Percentiles rank a stretch among this genome's conserved stretches.
Conservation (phyloP, 1,140 invertebrate species). For the Matsumurasca onukii region DNA sequence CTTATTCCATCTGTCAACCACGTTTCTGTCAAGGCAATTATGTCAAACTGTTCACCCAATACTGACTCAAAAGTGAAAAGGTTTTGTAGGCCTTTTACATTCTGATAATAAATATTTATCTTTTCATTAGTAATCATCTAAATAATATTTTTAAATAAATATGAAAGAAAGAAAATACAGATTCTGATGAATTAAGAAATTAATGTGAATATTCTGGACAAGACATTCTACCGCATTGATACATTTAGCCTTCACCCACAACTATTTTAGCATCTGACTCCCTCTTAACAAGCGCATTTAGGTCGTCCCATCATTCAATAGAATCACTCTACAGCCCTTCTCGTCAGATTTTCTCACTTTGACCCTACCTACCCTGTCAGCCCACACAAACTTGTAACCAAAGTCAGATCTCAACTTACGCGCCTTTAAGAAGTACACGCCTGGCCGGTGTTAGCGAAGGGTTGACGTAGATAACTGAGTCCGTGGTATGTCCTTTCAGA, state of each 20-base stretch:
- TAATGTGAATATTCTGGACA: no score
- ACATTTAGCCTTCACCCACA: no score
- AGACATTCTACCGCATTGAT: no score
- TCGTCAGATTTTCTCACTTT: conserved; percentile 18
- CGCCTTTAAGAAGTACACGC: conserved; percentile 6
- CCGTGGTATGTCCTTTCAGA: not conserved
- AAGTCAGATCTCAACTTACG: conserved; percentile 2
- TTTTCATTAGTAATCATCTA: not conserved
- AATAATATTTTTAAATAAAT: not conserved
- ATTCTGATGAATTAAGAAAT: no score
- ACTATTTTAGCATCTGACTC: not conserved
- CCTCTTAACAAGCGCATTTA: not conserved
- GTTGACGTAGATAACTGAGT: conserved; percentile 17
- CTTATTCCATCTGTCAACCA: not conserved
- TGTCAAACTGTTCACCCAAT: not conserved
- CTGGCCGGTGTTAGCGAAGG: not conserved
- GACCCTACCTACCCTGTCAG: conserved; percentile 1
- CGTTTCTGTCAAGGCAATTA: not conserved
- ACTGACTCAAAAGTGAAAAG: not conserved
- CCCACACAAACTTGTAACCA: conserved; percentile 18
- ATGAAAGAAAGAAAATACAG: not conserved
- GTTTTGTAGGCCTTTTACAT: not conserved
- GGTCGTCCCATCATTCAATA: conserved; percentile 18
- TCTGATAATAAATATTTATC: not conserved
- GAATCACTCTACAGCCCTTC: not conserved